Percentiles rank a stretch among this genome's conserved stretches.
These are phyloP conservation scores for Sclerurus mexicanus DNA, from an alignment of 2,113 vertebrate species.

Conservation along the genomic window DNA sequence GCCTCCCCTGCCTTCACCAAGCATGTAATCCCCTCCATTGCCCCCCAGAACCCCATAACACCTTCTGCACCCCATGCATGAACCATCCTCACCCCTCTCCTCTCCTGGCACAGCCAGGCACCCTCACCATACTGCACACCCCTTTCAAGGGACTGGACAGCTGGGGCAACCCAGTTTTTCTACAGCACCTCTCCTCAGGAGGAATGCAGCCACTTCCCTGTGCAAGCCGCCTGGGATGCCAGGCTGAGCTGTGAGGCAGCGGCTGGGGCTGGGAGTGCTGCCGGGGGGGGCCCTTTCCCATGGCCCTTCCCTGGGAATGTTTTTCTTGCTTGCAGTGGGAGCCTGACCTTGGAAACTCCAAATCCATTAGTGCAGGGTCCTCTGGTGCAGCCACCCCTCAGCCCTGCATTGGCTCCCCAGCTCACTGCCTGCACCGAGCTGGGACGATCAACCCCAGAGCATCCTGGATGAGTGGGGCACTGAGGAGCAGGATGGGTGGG, in stretches of 20 bases:
- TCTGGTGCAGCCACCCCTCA: neutral
- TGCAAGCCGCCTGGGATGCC: neutral
- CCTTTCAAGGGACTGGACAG: neutral
- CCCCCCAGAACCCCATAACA: neutral
- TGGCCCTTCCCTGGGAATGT: conserved; percentile 50
- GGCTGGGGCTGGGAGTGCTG: neutral
- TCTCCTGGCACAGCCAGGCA: neutral
- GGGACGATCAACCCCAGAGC: accelerated
- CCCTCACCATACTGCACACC: accelerated
- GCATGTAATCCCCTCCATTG: accelerated
- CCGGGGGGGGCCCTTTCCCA: neutral
- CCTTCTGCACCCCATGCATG: neutral
- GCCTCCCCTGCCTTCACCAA: neutral
- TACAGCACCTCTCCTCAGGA: neutral
- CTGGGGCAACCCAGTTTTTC: neutral
- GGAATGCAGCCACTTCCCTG: neutral
- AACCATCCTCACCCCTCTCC: neutral
- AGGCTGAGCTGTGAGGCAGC: neutral
- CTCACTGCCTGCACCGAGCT: neutral
- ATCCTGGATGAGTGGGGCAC: neutral
- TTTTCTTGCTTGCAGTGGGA: conserved; percentile 26
- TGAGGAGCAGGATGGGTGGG: neutral
- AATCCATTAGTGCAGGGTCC: neutral
- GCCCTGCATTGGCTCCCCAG: neutral
- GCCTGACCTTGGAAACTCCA: conserved; percentile 38